Conservation (phyloP, 2,797 vertebrate species). For the Anguilla megastoma region DNA sequence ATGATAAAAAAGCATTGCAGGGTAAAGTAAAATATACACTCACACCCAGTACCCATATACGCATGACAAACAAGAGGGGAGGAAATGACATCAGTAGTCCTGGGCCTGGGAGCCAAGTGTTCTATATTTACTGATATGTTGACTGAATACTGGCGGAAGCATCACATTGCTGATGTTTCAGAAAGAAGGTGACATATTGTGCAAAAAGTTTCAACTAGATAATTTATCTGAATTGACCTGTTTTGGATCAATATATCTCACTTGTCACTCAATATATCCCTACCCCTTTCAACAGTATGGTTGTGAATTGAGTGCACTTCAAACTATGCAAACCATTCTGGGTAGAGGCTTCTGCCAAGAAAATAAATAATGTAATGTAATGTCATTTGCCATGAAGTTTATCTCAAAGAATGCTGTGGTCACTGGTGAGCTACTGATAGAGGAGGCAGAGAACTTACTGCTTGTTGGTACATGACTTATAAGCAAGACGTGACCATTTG, state of each 20-base stretch:
- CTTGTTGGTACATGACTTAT: not conserved
- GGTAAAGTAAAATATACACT: not conserved
- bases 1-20: not conserved
- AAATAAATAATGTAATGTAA: not conserved
- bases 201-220: not conserved
- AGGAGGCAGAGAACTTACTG: not conserved
- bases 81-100: not conserved
- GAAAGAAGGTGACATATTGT: not conserved
- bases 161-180: not conserved
- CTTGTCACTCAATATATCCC: too few species aligned
- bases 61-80: not conserved
- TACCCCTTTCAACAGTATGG: too few species aligned
- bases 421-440: not conserved
- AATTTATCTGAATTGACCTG: not conserved
- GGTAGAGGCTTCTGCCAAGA: not conserved
- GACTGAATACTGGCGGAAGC: not conserved
- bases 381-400: not conserved
- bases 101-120: not conserved
- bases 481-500: too few species aligned
- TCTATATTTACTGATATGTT: not conserved
- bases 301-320: too few species aligned
- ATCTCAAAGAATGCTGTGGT: not conserved
- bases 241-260: not conserved
- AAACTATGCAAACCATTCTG: not conserved
- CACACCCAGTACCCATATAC: not conserved